These are phyloP conservation scores for Pempheris klunzingeri DNA, from an alignment of 2,797 vertebrate genomes.

Conservation along the genomic window DNA sequence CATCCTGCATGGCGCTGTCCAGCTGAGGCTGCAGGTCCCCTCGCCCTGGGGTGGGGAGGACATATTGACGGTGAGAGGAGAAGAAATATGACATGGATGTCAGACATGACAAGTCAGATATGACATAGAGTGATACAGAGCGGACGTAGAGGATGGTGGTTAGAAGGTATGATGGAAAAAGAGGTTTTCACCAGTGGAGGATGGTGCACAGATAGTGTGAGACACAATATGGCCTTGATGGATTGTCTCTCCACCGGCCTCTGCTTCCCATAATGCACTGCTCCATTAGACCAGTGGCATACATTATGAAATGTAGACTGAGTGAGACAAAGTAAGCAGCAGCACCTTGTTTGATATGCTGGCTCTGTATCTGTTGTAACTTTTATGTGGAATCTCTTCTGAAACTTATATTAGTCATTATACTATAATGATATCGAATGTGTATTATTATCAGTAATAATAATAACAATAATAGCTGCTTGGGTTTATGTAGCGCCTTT, in stretches of 20 bases:
- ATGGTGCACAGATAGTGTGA: not conserved
- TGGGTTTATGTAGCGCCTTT: too few species aligned
- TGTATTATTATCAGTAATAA: too few species aligned
- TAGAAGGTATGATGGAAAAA: constrained; percentile 24
- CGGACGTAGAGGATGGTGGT: constrained; percentile 44
- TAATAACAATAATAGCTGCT: too few species aligned
- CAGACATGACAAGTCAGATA: too few species aligned
- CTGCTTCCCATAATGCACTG: constrained; percentile 12
- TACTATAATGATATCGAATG: too few species aligned
- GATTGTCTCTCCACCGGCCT: not conserved
- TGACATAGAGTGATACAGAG: constrained; percentile 18
- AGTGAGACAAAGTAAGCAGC: constrained; percentile 18
- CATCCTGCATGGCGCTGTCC: constrained; percentile 96
- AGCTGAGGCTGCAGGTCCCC: constrained; percentile 97
- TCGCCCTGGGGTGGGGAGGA: constrained; percentile 85
- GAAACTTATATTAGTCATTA: too few species aligned
- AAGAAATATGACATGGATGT: not conserved
- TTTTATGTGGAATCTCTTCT: not conserved
- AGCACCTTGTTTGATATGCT: constrained; percentile 32
- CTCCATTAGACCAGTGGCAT: not conserved
- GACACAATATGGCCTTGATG: not conserved
- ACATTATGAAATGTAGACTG: not conserved
- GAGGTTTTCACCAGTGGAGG: not conserved
- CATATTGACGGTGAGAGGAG: not conserved
- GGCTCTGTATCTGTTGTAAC: constrained; percentile 3